Base-by-base conservation (phyloP, 2,888 invertebrate species). In the Cataglyphis livida region DNA sequence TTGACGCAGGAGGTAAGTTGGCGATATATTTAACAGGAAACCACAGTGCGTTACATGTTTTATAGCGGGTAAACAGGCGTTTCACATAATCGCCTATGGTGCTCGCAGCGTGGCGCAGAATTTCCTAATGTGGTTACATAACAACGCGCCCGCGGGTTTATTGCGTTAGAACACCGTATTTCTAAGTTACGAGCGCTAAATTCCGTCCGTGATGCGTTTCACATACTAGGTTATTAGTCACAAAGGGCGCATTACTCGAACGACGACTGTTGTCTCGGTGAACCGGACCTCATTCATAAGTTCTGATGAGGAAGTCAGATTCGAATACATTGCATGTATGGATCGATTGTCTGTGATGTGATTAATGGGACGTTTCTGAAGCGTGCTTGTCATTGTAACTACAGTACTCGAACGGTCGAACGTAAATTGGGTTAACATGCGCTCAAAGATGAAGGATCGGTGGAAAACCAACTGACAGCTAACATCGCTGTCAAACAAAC, bases 261-360 rank as follows among this genome's bases (percentile, higher is more conserved):
- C 35, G 44, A 62, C 54, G 48, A 21, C 25, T 35, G 54, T 68
- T 66, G 79, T 51, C 61, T 76, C n/a, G 38, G 18, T 35, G 57
- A 25, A 32, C 54, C 71, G 79, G 54, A 38, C 62, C 12, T 35
- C 32, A 64, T 79, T 81, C 82, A 79, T 81, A 66, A 82, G 78
- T 87, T 84, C 83, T 79, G 78, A 76, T 74, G 70, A 54, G 73
- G 79, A 81, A 82, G 87, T 85, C 81, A 81, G 87, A 88, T 87
- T 78, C 83, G 85, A 87, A 87, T 84, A 86, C 84, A 74, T 84
- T 84, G 38, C 71, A 59, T 68, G 59, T 65, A 59, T 84, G 76
- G 84, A 87, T 90, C 90, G 90, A 91, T 90, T 91, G 89, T 89
- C 85, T 81, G 83, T 78, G 85, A 82, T 89, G 92, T 89, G 92